Percentiles rank a stretch among this genome's conserved stretches.
Conservation (phyloP, 2,888 invertebrate species). For the Cerastis leucographa region DNA sequence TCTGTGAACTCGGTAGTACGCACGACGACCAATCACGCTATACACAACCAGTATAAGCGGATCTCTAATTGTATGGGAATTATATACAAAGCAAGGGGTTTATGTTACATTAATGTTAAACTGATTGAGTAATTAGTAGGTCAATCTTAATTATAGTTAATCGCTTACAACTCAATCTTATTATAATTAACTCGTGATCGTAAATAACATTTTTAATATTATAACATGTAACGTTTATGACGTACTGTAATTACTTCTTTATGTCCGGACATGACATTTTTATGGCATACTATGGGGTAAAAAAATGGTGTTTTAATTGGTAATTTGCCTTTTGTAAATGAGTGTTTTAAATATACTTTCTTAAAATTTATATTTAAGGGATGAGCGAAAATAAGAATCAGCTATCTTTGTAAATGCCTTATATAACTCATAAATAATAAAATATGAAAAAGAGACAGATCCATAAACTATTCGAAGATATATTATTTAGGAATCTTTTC, state of each 20-base stretch:
- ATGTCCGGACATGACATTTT: slow-evolving; percentile 18
- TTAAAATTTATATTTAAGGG: background rate
- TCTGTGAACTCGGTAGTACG: too few relatives aligned
- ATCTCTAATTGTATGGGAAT: too few relatives aligned
- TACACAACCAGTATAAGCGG: too few relatives aligned
- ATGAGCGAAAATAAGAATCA: too few relatives aligned
- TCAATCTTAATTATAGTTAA: slow-evolving; percentile 1
- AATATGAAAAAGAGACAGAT: too few relatives aligned
- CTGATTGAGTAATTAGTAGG: background rate
- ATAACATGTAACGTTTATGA: slow-evolving; percentile 24
- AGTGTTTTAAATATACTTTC: background rate
- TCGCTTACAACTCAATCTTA: background rate
- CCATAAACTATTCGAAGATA: too few relatives aligned
- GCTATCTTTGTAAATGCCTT: too few relatives aligned
- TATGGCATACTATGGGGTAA: slow-evolving; percentile 16
- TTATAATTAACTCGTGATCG: slow-evolving; percentile 7
- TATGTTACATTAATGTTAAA: background rate
- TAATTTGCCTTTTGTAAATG: background rate
- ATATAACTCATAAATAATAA: too few relatives aligned
- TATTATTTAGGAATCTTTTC: too few relatives aligned
- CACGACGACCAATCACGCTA: too few relatives aligned
- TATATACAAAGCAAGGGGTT: too few relatives aligned
- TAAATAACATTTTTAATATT: slow-evolving; percentile 3
- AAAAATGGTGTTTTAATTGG: slow-evolving; percentile 36
- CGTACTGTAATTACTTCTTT: slow-evolving; percentile 1